Percentiles rank a stretch among this genome's conserved stretches.
Conservation (phyloP, 2,888 invertebrate genomes). For the Mactromeris polynyma region DNA sequence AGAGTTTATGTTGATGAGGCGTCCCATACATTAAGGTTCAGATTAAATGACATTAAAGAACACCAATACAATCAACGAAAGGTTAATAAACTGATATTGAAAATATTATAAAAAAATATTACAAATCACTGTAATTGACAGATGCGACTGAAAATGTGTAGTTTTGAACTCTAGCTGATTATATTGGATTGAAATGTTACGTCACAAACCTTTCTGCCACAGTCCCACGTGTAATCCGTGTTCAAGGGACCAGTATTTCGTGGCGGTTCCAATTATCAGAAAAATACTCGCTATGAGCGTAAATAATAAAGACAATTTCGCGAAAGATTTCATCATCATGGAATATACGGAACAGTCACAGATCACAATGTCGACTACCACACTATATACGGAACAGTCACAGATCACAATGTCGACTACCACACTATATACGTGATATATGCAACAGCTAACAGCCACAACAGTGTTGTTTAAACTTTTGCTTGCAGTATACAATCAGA, state of each 20-base stretch:
- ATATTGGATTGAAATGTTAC: not conserved
- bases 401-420: not conserved
- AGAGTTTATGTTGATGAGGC: not conserved
- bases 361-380: not conserved
- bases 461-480: too few relatives aligned
- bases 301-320: not conserved
- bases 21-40: not conserved
- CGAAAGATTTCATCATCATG: not conserved
- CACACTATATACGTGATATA: not conserved
- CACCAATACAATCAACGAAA: too few relatives aligned
- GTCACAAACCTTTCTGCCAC: not conserved
- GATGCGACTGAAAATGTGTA: too few relatives aligned
- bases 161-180: too few relatives aligned
- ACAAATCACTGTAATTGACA: too few relatives aligned
- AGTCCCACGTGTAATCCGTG: not conserved
- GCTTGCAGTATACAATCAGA: too few relatives aligned
- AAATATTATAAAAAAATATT: too few relatives aligned
- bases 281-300: not conserved
- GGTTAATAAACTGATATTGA: too few relatives aligned
- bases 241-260: slow-evolving; percentile 6
- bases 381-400: not conserved
- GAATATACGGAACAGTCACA: not conserved
- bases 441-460: not conserved
- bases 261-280: not conserved
- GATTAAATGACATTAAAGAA: too few relatives aligned